Percentiles rank a stretch among this genome's conserved stretches.
Conservation (phyloP, 2,797 vertebrate genomes). For the Brachyrhaphis roseni region DNA sequence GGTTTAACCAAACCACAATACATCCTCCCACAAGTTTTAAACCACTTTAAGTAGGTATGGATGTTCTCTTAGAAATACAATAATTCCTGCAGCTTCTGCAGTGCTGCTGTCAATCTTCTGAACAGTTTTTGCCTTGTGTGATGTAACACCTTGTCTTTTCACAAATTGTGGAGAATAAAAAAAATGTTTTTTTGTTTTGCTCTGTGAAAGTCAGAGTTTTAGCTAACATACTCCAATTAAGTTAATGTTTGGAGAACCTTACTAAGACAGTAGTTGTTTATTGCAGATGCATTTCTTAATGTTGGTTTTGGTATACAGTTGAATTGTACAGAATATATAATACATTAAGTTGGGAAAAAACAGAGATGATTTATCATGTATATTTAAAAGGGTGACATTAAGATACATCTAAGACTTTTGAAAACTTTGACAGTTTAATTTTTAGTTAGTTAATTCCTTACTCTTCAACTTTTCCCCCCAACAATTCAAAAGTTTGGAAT, state of each 20-base stretch:
- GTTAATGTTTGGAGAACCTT: not conserved
- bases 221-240: not conserved
- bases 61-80: not conserved
- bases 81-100: not conserved
- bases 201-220: not conserved
- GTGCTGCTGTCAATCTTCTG: not conserved
- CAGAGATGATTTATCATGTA: not conserved
- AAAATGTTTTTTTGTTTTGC: too few relatives aligned
- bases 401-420: not conserved
- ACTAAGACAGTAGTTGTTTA: not conserved
- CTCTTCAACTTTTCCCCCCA: too few relatives aligned
- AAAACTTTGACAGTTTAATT: not conserved
- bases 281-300: not conserved
- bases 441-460: not conserved
- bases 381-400: not conserved
- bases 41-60: not conserved
- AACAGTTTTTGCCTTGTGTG: not conserved
- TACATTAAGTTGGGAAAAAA: too few relatives aligned
- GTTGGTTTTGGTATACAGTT: too few relatives aligned
- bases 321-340: too few relatives aligned
- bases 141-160: not conserved
- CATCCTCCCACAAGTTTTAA: not conserved
- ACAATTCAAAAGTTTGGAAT: not conserved
- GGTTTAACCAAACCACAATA: not conserved
- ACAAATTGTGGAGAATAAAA: not conserved